Conservation (phyloP, 2,113 vertebrate genomes). For the Saccopteryx bilineata region DNA sequence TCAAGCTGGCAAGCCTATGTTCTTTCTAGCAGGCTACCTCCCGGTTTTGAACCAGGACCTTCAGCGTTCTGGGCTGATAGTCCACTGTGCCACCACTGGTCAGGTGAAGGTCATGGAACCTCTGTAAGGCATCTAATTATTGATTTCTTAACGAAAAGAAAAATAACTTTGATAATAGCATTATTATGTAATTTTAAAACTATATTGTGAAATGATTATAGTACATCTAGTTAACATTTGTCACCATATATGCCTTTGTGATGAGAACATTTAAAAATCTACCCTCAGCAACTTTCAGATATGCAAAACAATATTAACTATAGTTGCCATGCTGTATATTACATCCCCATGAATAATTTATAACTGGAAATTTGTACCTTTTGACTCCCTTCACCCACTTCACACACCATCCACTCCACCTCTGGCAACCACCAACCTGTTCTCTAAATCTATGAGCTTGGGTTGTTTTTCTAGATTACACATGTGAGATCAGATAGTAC, state of each 20-base stretch:
- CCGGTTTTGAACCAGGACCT: no score
- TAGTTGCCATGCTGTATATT: not conserved
- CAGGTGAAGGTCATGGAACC: conserved; percentile 45
- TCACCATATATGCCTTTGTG: not conserved
- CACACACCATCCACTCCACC: not conserved
- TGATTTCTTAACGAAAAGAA: conserved; percentile 30
- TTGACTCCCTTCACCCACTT: not conserved
- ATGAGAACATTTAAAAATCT: not conserved
- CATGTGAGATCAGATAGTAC: not conserved
- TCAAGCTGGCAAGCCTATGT: no score
- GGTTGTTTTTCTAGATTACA: not conserved
- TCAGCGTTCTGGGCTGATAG: no score
- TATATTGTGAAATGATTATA: not conserved
- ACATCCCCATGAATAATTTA: not conserved
- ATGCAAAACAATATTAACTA: not conserved
- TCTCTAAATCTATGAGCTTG: not conserved
- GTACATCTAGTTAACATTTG: not conserved
- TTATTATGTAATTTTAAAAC: not conserved
- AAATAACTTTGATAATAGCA: not conserved
- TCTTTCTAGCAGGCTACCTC: no score
- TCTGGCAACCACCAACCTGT: not conserved
- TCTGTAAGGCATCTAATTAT: conserved; percentile 27
- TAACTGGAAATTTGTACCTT: not conserved
- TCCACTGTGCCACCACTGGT: not conserved
- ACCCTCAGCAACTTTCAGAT: not conserved